phyloP scores from a whole-genome alignment of 2,888 invertebrate species.

The Cataglyphis cursor region DNA sequence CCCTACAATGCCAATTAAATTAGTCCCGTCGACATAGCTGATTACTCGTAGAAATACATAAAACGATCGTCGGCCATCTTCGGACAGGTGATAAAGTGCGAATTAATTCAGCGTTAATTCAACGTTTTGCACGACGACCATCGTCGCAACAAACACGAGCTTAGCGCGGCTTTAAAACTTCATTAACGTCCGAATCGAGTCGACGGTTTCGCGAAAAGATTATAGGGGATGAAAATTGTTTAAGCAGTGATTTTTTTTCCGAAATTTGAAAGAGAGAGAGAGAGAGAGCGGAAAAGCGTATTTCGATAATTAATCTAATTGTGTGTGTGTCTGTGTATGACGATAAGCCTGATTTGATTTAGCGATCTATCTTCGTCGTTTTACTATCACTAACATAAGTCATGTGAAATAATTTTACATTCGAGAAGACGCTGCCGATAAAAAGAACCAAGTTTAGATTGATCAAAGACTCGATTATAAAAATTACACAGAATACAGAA shows the following conservation, averaged over 20 bases:
- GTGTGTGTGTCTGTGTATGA: too few relatives aligned
- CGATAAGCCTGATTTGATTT: neutral
- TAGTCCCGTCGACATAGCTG: constrained; percentile 63
- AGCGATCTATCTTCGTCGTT: neutral
- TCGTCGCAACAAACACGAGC: constrained; percentile 54
- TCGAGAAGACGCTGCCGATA: neutral
- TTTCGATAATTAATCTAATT: neutral
- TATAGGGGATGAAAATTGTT: neutral
- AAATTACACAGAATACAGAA: constrained; percentile 12
- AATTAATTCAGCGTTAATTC: constrained; percentile 75
- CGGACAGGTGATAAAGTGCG: constrained; percentile 67
- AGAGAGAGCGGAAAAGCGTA: too few relatives aligned
- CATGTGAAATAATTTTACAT: neutral
- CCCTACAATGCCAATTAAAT: constrained; percentile 64
- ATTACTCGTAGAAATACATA: constrained; percentile 61
- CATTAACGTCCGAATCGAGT: constrained; percentile 47
- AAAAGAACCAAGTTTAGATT: neutral
- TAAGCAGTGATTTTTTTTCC: neutral
- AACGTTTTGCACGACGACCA: constrained; percentile 57
- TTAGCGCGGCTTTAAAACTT: constrained; percentile 59
- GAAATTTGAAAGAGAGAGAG: neutral
- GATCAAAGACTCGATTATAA: neutral
- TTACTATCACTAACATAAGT: neutral
- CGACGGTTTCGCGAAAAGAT: constrained; percentile 26
- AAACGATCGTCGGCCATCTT: constrained; percentile 53